phyloP scores from a whole-genome alignment of 2,797 vertebrate species.

The Paedocypris micromegethes region DNA sequence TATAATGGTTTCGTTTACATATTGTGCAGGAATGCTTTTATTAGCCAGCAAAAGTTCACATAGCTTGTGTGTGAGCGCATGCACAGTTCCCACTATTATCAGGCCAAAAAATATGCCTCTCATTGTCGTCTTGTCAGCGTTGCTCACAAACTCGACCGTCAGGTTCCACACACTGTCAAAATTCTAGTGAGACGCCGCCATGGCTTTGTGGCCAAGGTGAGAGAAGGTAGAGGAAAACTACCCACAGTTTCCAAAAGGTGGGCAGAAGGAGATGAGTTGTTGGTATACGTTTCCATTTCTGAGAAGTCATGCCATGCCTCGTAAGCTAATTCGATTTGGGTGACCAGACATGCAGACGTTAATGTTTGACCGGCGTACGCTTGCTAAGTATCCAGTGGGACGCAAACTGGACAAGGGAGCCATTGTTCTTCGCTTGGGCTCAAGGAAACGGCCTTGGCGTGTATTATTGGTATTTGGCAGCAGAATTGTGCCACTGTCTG shows the following conservation, averaged over 20 bases:
- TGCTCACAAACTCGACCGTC: conserved; percentile 62
- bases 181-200: conserved; percentile 33
- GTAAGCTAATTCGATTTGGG: background rate
- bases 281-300: background rate
- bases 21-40: conserved; percentile 18
- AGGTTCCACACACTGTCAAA: conserved; percentile 59
- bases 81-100: background rate
- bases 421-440: conserved; percentile 69
- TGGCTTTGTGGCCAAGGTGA: conserved; percentile 38
- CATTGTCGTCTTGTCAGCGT: conserved; percentile 5
- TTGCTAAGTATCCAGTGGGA: conserved; percentile 46
- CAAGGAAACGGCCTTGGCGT: conserved; percentile 56
- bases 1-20: conserved; percentile 24
- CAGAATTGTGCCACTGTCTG: conserved; percentile 50
- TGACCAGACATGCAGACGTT: background rate
- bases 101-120: background rate
- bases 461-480: conserved; percentile 52
- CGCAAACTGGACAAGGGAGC: conserved; percentile 55
- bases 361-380: conserved; percentile 18
- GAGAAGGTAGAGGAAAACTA: conserved; percentile 43
- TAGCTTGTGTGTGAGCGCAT: background rate
- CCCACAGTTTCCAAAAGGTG: conserved; percentile 1
- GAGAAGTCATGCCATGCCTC: background rate
- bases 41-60: conserved; percentile 4
- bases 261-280: background rate